These are phyloP conservation scores for Micromussa lordhowensis DNA, from an alignment of 92 coral and sea anemone species.

Conservation along the genomic window DNA sequence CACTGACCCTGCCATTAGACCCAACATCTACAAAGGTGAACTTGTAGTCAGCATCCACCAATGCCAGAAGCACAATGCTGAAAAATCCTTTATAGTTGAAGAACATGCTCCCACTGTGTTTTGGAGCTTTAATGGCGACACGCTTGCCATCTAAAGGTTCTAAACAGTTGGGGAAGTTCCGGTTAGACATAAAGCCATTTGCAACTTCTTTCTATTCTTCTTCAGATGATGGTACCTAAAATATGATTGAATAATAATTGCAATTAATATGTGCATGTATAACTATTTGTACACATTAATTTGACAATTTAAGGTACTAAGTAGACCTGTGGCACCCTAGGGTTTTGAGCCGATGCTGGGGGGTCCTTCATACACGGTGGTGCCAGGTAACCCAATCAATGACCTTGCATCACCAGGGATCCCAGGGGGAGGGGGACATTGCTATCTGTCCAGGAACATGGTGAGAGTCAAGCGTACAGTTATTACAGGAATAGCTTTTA, in stretches of 20 bases:
- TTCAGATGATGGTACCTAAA: constrained; percentile 5
- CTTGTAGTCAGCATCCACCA: no score
- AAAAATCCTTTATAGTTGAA: no score
- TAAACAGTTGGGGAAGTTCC: constrained; percentile 71
- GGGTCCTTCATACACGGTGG: not conserved
- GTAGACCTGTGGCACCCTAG: not conserved
- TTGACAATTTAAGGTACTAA: not conserved
- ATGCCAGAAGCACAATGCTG: no score
- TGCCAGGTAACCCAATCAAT: not conserved
- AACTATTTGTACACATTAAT: not conserved
- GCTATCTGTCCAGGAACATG: not conserved
- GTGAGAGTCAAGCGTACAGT: not conserved
- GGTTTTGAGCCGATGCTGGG: not conserved
- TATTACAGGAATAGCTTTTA: no score
- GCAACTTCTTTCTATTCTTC: constrained; percentile 63
- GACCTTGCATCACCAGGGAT: not conserved
- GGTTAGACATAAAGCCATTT: constrained; percentile 44
- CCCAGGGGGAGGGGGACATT: not conserved
- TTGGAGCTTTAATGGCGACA: constrained; percentile 57
- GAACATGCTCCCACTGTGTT: constrained; percentile 61
- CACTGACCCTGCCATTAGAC: no score
- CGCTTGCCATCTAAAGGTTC: constrained; percentile 84
- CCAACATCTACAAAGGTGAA: no score
- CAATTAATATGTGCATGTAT: no score
- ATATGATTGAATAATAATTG: constrained; percentile 9